phyloP scores from a whole-genome alignment of 1,140 invertebrate genomes.

The Platyura marginata region DNA sequence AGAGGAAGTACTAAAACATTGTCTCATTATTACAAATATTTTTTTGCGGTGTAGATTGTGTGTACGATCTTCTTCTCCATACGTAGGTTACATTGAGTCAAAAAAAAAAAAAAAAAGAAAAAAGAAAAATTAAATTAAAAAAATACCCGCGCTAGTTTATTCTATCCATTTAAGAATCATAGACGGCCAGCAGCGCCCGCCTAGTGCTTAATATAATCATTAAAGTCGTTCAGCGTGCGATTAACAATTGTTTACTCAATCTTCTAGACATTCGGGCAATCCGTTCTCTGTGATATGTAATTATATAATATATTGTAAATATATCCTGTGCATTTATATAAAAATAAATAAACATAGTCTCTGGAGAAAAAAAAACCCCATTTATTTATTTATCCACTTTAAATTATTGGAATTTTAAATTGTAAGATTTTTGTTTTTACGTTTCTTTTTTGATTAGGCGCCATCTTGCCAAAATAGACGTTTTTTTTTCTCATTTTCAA shows the following conservation, averaged over 20 bases:
- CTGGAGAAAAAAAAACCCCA: not conserved
- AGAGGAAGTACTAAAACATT: not conserved
- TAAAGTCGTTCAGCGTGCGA: too few species aligned
- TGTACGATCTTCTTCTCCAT: too few species aligned
- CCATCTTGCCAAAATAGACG: not conserved
- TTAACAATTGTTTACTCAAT: not conserved
- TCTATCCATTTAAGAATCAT: too few species aligned
- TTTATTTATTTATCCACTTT: not conserved
- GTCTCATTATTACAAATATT: too few species aligned
- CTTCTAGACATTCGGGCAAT: not conserved
- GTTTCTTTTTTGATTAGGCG: not conserved
- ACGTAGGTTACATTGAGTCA: too few species aligned
- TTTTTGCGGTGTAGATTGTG: too few species aligned
- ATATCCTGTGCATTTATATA: not conserved
- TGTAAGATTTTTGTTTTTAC: not conserved
- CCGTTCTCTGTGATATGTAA: too few species aligned
- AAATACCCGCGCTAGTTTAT: too few species aligned
- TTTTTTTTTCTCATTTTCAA: not conserved
- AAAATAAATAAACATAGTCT: not conserved
- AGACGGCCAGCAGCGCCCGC: too few species aligned
- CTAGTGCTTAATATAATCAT: too few species aligned
- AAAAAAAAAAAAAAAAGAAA: too few species aligned
- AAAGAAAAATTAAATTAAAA: too few species aligned
- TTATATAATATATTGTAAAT: not conserved
- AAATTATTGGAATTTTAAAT: not conserved